Percentiles rank a stretch among this genome's conserved stretches.
Conservation (phyloP, 2,888 invertebrate genomes). For the Crepidodera aurea region DNA sequence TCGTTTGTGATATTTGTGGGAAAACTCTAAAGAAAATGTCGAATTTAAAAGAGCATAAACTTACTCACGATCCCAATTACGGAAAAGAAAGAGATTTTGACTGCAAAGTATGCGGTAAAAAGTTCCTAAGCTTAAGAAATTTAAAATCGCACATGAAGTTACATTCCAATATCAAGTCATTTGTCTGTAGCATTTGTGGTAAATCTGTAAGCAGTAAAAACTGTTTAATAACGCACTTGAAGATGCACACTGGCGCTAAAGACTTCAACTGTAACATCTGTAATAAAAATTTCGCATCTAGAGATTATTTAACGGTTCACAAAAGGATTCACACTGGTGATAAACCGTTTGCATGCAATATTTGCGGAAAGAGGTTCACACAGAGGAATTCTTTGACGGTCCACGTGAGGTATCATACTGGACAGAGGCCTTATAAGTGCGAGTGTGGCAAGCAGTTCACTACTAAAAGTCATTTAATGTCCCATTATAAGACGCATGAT, state of each 20-base stretch:
- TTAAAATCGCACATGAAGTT: slow-evolving; percentile 52
- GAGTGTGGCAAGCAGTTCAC: slow-evolving; percentile 67
- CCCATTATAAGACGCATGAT: slow-evolving; percentile 66
- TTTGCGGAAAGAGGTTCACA: slow-evolving; percentile 68
- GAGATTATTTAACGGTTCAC: slow-evolving; percentile 64
- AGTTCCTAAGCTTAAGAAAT: slow-evolving; percentile 57
- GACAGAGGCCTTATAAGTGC: slow-evolving; percentile 66
- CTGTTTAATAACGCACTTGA: slow-evolving; percentile 56
- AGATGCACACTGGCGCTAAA: slow-evolving; percentile 59
- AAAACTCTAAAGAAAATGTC: slow-evolving; percentile 47
- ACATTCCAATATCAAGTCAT: slow-evolving; percentile 48
- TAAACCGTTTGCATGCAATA: slow-evolving; percentile 66
- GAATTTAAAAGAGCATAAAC: slow-evolving; percentile 52
- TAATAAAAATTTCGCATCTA: slow-evolving; percentile 55
- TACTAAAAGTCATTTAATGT: slow-evolving; percentile 66
- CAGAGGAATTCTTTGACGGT: slow-evolving; percentile 66
- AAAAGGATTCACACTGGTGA: slow-evolving; percentile 66
- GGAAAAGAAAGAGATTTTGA: slow-evolving; percentile 50
- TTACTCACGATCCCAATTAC: slow-evolving; percentile 49
- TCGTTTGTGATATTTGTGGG: slow-evolving; percentile 53
- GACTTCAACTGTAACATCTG: slow-evolving; percentile 52
- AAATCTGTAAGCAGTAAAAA: slow-evolving; percentile 56
- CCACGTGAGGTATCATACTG: slow-evolving; percentile 66
- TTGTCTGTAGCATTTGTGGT: slow-evolving; percentile 57
- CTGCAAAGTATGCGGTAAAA: slow-evolving; percentile 62